Percentiles rank a stretch among this genome's conserved stretches.
Evolutionary conservation across 2,797 vertebrate genomes (phyloP).

Genomic region (Psittacula derbiana): DNA sequence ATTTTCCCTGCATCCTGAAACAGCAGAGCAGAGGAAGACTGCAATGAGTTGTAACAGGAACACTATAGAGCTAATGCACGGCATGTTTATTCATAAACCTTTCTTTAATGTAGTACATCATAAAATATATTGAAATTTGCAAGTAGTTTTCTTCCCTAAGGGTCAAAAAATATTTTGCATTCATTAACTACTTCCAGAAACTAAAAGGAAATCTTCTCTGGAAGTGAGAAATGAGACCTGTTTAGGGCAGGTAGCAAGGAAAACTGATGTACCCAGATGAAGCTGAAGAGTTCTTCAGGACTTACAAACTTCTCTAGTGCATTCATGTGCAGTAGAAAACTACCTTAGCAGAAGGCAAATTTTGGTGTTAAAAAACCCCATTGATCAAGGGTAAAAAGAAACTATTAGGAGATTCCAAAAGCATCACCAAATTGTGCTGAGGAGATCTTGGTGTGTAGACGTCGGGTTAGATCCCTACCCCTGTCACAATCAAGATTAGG

Average conservation of each 20-base stretch:
- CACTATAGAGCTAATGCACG: rapidly evolving
- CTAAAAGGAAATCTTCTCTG: background rate
- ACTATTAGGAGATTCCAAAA: background rate
- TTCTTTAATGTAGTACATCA: background rate
- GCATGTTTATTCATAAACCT: background rate
- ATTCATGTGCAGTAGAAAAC: background rate
- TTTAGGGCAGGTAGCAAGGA: background rate
- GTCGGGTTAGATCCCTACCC: background rate
- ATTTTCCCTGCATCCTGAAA: background rate
- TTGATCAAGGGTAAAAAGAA: background rate
- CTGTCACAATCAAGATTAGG: background rate
- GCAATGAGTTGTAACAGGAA: background rate
- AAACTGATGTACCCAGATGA: background rate
- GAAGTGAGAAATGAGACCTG: background rate
- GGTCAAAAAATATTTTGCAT: background rate
- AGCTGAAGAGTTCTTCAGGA: background rate
- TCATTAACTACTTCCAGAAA: background rate
- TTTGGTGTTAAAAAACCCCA: background rate
- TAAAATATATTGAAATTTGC: background rate
- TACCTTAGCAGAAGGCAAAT: background rate
- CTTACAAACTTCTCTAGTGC: background rate
- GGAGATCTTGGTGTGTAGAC: background rate
- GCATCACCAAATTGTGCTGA: background rate
- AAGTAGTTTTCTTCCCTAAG: background rate
- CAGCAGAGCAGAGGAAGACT: background rate